Evolutionary conservation across 2,888 invertebrate genomes (phyloP).

Genomic region (Cerastis leucographa): DNA sequence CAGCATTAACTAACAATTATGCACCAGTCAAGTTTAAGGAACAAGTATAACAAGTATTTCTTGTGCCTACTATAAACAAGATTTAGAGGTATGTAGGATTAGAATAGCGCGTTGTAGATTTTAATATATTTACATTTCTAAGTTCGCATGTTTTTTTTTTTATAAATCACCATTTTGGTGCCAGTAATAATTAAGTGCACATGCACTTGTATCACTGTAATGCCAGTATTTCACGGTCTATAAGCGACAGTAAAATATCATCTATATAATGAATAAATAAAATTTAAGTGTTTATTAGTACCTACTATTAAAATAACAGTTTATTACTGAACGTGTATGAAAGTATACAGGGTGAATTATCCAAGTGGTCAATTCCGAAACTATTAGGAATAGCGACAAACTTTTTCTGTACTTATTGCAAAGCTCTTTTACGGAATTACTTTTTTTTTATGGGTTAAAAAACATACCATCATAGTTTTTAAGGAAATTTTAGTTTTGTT

Average conservation of each 20-base stretch:
- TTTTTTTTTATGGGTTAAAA: neutral
- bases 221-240: neutral
- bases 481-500: neutral
- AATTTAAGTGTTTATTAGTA: too few species aligned
- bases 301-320: too few species aligned
- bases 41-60: conserved; percentile 45
- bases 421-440: neutral
- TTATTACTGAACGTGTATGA: too few species aligned
- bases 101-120: conserved; percentile 28
- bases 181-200: neutral
- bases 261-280: too few species aligned
- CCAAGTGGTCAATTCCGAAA: too few species aligned
- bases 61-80: conserved; percentile 35
- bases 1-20: conserved; percentile 37
- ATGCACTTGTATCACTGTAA: neutral
- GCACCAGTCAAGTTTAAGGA: conserved; percentile 36
- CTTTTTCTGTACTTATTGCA: too few species aligned
- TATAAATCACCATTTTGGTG: neutral
- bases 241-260: too few species aligned
- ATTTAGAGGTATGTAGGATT: conserved; percentile 23
- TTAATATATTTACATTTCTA: neutral
- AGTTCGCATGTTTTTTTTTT: too few species aligned
- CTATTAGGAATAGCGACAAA: too few species aligned
- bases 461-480: neutral
- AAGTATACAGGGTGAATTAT: too few species aligned